These are phyloP conservation scores for Xiphydria camelus DNA, from an alignment of 2,888 invertebrate species.

Conservation along the genomic window DNA sequence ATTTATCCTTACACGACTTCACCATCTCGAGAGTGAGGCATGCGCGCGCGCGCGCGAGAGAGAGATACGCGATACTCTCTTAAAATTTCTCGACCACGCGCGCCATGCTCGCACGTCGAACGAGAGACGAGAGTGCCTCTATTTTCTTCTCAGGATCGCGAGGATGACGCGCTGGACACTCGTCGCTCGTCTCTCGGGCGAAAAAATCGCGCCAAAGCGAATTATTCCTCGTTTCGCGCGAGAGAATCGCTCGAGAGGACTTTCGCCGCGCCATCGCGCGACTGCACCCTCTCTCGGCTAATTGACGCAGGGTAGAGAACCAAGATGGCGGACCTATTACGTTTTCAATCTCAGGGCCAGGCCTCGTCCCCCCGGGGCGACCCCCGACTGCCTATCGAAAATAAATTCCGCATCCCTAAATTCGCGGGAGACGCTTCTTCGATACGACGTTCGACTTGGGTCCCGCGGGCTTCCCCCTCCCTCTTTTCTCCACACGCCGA, in stretches of 20 bases:
- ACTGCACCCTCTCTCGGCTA: conserved; percentile 44
- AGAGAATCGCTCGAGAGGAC: conserved; percentile 17
- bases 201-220: neutral
- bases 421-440: neutral
- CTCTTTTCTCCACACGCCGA: neutral
- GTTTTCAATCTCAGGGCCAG: conserved; percentile 47
- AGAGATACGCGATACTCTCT: too few relatives aligned
- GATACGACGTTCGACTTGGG: neutral
- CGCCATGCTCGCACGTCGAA: neutral
- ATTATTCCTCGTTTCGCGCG: too few relatives aligned
- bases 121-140: neutral
- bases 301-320: conserved; percentile 51
- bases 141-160: conserved; percentile 8
- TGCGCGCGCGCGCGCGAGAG: too few relatives aligned
- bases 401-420: conserved; percentile 27
- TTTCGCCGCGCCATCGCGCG: conserved; percentile 49
- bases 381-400: conserved; percentile 26
- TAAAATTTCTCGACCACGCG: neutral
- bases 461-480: neutral
- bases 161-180: conserved; percentile 8
- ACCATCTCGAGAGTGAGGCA: too few relatives aligned
- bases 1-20: too few relatives aligned
- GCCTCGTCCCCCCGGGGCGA: conserved; percentile 4
- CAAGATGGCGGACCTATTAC: conserved; percentile 56
- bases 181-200: neutral